Percentiles rank a stretch among this genome's conserved stretches.
These are phyloP conservation scores for Antidorcas marsupialis DNA, from an alignment of 2,113 vertebrate genomes.

Conservation along the genomic window DNA sequence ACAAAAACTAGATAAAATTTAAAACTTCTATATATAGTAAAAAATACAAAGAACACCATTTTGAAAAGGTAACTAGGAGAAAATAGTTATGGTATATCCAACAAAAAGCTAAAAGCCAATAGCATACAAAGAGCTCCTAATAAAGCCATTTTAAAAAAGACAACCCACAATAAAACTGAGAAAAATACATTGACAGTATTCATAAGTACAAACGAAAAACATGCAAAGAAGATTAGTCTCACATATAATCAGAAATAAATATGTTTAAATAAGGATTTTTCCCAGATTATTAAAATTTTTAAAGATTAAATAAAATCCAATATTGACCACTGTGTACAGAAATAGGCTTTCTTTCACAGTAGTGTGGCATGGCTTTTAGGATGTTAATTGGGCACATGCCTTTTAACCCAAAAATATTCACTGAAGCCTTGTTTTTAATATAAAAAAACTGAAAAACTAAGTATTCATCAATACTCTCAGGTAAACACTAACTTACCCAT, in stretches of 20 bases:
- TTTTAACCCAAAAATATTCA: constrained; percentile 7
- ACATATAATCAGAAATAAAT: not conserved
- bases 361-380: not conserved
- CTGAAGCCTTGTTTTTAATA: not conserved
- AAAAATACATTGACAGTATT: not conserved
- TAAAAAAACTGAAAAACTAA: constrained; percentile 15
- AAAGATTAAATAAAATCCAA: not conserved
- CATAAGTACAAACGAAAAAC: not conserved
- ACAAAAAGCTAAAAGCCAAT: not conserved
- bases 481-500: not conserved
- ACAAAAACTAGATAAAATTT: not conserved
- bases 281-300: not conserved
- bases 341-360: not conserved
- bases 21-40: not conserved
- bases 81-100: not conserved
- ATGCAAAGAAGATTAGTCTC: not conserved
- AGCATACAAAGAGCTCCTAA: not conserved
- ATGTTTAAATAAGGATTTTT: constrained; percentile 16
- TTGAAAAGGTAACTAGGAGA: not conserved
- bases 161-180: not conserved
- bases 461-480: not conserved
- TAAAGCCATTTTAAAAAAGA: not conserved
- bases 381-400: not conserved
- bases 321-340: not conserved
- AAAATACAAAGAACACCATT: not conserved